A percentile compares a stretch with the other conserved stretches of the same genome.
Conservation (phyloP, 2,113 vertebrate species). For the Boulengeromyrus knoepffleri region DNA sequence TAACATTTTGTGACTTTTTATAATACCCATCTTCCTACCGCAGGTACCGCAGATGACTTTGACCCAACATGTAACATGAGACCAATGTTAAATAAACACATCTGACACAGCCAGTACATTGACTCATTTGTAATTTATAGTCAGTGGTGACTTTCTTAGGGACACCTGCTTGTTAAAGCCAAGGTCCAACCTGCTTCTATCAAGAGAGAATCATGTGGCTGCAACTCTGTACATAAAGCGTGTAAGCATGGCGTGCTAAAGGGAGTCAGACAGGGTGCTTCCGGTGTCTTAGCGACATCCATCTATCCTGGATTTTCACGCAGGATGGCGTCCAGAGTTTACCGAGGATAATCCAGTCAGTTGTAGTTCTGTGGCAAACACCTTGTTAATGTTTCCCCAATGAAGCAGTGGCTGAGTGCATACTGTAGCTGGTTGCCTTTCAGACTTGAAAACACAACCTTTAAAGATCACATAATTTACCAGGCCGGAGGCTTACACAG, state of each 20-base stretch:
- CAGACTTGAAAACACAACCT: neutral
- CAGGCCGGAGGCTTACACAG: neutral
- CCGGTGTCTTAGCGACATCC: neutral
- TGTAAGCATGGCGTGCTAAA: neutral
- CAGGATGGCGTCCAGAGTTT: neutral
- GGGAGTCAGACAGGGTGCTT: neutral
- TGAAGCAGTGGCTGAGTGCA: neutral
- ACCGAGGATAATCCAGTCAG: neutral
- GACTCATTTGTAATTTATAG: neutral
- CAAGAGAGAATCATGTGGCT: neutral
- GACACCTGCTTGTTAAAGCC: neutral
- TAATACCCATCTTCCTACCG: neutral
- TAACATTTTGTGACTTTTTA: neutral
- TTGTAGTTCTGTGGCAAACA: neutral
- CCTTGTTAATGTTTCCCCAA: neutral
- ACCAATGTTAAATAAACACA: neutral
- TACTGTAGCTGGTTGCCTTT: neutral
- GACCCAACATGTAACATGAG: neutral
- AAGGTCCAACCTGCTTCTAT: neutral
- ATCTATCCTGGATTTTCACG: neutral
- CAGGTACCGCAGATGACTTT: neutral
- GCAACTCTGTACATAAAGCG: neutral
- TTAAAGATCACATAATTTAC: neutral
- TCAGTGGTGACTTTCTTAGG: neutral
- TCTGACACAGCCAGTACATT: neutral